Percentiles rank a stretch among this genome's conserved stretches.
These are phyloP conservation scores for Pristionchus exspectatus DNA, from an alignment of 2,888 invertebrate species.

Conservation along the genomic window DNA sequence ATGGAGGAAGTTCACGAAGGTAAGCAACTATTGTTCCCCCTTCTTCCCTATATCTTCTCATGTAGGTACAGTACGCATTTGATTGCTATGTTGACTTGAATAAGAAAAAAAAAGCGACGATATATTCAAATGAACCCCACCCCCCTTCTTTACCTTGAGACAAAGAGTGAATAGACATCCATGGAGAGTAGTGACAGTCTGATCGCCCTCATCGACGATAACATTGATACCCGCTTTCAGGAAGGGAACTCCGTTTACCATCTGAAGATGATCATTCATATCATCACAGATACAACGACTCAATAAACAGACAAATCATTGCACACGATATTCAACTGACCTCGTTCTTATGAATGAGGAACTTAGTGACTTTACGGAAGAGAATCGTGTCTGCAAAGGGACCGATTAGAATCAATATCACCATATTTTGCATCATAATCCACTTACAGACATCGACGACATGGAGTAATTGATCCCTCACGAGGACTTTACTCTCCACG, in stretches of 20 bases:
- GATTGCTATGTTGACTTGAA: not conserved
- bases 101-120: no score
- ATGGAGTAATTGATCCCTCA: conserved; percentile 12
- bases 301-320: not conserved
- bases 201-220: conserved; percentile 17
- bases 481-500: conserved; percentile 14
- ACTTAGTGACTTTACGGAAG: conserved; percentile 4
- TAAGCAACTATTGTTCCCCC: not conserved
- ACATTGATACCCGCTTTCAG: not conserved
- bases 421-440: not conserved
- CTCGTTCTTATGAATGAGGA: conserved; percentile 25
- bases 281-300: not conserved
- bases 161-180: conserved; percentile 47
- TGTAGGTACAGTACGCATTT: conserved; percentile 31
- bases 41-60: not conserved
- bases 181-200: conserved; percentile 40
- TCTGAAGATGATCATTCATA: conserved; percentile 20
- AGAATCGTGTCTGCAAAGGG: not conserved
- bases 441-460: conserved; percentile 49
- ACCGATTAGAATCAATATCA: not conserved
- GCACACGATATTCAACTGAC: not conserved
- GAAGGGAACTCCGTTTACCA: conserved; percentile 28
- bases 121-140: not conserved
- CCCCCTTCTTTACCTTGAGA: conserved; percentile 33
- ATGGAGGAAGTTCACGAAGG: conserved; percentile 26